Base-by-base conservation (phyloP, 2,113 vertebrate species). In the Nycticebus coucang region DNA sequence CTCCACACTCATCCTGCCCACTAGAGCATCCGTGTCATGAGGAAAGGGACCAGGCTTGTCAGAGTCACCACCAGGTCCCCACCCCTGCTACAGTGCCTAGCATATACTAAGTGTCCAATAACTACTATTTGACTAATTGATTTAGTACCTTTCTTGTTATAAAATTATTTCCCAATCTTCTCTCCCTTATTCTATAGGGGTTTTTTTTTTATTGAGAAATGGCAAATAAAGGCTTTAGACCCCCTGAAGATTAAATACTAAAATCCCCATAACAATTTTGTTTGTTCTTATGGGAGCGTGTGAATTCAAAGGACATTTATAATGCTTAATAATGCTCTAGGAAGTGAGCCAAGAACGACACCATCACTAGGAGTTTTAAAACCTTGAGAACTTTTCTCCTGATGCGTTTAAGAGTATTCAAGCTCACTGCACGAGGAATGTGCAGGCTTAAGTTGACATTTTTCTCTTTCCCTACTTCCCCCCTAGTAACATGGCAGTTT, bases 271-370 rank as follows among this genome's bases (percentile, higher is more conserved):
- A 89, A 87, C 86, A 72, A 77, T 92, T 77, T 86, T 94, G 90
- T 95, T 35, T 53, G 91, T 95, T 96, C 60, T 93, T 95, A 59
- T 7, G n/a, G 80, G 53, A 72, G 78, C 89, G 41, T 1, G 0
- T 81, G 93, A 86, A 87, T 68, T 93, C 2, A 0, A 92, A 97
- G 93, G 94, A 69, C 26, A 3, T 94, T 97, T 91, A 45, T 93
- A 89, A 95, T 57, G 35, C 87, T 55, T n/a, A 66, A 13, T 78
- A 89, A 92, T 86, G 68, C 68, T 82, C 77, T 35, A 90, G 94
- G 94, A 97, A 94, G 87, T 82, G 83, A 91, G 96, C 97, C 87
- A 96, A 96, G 84, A 97, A 72, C 66, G 75, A 77, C 53, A 62
- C 64, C 71, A 62, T 89, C 33, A 4, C 89, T 11, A 41, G 91